Conservation (phyloP, 2,888 invertebrate genomes). For the Argynnis bischoffii region DNA sequence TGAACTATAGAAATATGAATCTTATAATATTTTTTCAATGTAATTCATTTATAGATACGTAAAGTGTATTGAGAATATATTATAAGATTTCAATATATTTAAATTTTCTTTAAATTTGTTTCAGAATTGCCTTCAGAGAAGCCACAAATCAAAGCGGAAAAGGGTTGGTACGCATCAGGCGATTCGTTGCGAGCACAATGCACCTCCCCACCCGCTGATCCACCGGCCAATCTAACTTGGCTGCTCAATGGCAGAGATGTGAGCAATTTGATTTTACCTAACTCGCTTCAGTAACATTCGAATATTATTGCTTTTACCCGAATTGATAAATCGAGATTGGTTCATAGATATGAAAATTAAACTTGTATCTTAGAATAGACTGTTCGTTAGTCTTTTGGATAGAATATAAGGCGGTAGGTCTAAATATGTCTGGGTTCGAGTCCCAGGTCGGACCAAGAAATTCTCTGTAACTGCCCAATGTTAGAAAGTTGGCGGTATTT, state of each 20-base stretch:
- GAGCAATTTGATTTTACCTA: constrained; percentile 64
- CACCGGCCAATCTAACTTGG: constrained; percentile 88
- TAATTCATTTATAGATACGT: too few species aligned
- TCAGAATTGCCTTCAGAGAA: constrained; percentile 88
- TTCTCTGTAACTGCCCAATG: too few species aligned
- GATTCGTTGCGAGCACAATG: constrained; percentile 91
- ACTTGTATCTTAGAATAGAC: too few species aligned
- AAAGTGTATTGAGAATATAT: background rate
- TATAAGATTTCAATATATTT: background rate
- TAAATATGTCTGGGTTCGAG: too few species aligned
- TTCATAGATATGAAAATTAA: too few species aligned
- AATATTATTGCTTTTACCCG: background rate
- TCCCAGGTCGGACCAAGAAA: too few species aligned
- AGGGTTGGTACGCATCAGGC: constrained; percentile 89
- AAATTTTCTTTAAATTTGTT: constrained; percentile 42
- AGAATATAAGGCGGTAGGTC: too few species aligned
- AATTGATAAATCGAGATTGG: too few species aligned
- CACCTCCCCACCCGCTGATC: constrained; percentile 88
- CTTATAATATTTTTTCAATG: too few species aligned
- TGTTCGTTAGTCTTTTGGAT: too few species aligned
- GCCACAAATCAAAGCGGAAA: constrained; percentile 88
- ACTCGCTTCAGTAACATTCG: background rate
- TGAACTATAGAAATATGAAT: too few species aligned
- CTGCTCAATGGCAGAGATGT: constrained; percentile 90
- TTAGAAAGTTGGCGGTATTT: too few species aligned